Base-by-base conservation (phyloP, 2,113 vertebrate genomes). In the Clarias batrachus region DNA sequence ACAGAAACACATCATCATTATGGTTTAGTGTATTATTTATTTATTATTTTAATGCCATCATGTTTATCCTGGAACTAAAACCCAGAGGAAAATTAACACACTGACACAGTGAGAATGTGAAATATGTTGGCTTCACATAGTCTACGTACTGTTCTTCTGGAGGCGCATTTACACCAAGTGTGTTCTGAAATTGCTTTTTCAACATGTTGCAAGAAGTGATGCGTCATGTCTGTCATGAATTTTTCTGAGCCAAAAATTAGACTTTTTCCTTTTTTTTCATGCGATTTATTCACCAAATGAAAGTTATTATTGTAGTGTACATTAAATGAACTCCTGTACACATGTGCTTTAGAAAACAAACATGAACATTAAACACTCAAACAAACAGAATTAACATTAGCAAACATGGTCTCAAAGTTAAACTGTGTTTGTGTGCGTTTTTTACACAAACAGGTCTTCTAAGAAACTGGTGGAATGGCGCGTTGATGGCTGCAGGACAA, bases 381-480 rank as follows among this genome's bases (percentile, higher is more conserved):
- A 86, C 63, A 56, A 81, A 86, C 63, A 56, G 33, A 63, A 65
- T 25, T 19, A 27, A 56, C 54, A 23, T 21, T 3, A 70, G 23
- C 54, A 23, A 54, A 37, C 65, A 68, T n/a, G 41, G 25, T 11
- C 25, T 30, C 37, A 56, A 3, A 19, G 3, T 52, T 25, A 82
- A 27, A 8, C 8, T n/a, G 59, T 52, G 27, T 9, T 37, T 65
- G 14, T 30, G 23, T 21, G 41, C 11, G 41, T 11, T 2, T 59
- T 81, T 91, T 93, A 96, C 25, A 95, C 93, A 71, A 97, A 95
- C 54, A 97, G 92, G 41, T 93, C 91, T 37, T 95, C 92, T 7
- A 95, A 85, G 90, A 93, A 56, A 57, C 91, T 94, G 77, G 83
- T 56, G 11, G 92, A 91, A 80, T 90, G 83, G 3, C 90, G 93